A percentile compares a stretch with the other conserved stretches of the same genome.
Evolutionary conservation across 2,888 invertebrate species (phyloP).

Genomic region (Cotesia congregata): DNA sequence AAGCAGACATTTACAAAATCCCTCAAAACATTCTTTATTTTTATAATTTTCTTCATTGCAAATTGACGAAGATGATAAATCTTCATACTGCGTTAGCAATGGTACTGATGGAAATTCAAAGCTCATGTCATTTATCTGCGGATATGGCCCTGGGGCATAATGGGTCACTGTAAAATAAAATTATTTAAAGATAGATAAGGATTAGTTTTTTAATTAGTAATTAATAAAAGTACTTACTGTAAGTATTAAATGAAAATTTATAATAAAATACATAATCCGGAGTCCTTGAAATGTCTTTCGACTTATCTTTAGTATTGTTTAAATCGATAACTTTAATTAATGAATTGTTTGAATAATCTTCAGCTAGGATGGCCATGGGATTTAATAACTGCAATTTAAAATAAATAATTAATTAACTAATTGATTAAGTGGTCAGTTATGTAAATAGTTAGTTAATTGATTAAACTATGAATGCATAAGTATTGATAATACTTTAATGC

Average conservation of each 20-base stretch:
- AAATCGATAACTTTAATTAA: slow-evolving; percentile 53
- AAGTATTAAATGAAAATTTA: slow-evolving; percentile 52
- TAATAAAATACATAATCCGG: slow-evolving; percentile 57
- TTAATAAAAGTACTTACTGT: slow-evolving; percentile 45
- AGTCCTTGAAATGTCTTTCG: slow-evolving; percentile 44
- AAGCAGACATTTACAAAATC: slow-evolving; percentile 68
- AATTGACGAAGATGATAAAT: slow-evolving; percentile 56
- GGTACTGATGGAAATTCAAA: slow-evolving; percentile 66
- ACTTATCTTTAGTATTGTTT: slow-evolving; percentile 44
- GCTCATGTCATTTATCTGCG: slow-evolving; percentile 69
- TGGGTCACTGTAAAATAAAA: slow-evolving; percentile 46
- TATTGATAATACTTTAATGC: too few species aligned
- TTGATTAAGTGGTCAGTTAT: not conserved
- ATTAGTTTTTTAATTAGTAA: slow-evolving; percentile 21
- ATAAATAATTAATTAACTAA: slow-evolving; percentile 9
- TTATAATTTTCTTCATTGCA: slow-evolving; percentile 54
- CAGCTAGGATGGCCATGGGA: slow-evolving; percentile 50
- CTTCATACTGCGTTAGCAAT: slow-evolving; percentile 65
- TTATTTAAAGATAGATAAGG: slow-evolving; percentile 14
- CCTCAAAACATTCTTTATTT: slow-evolving; percentile 58
- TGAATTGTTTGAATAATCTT: slow-evolving; percentile 51
- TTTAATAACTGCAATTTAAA: slow-evolving; percentile 56
- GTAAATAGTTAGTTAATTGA: not conserved
- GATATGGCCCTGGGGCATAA: slow-evolving; percentile 55
- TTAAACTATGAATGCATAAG: too few species aligned